Conservation (phyloP, 2,797 vertebrate genomes). For the Spinus olivaceus region DNA sequence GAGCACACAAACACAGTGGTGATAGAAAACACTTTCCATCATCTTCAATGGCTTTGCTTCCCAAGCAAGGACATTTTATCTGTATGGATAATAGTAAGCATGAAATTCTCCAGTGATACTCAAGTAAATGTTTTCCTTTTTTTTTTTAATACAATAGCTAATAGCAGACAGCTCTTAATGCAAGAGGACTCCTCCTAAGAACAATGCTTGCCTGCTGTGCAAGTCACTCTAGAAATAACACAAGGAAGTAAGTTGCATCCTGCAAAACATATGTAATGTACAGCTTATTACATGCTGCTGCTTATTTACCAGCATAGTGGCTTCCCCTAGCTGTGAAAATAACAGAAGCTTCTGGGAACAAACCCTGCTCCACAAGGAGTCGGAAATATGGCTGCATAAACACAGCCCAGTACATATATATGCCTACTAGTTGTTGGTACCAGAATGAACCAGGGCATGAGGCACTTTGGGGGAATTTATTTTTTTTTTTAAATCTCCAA, state of each 20-base stretch:
- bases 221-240: background rate
- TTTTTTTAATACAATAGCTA: background rate
- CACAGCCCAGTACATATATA: background rate
- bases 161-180: background rate
- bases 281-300: background rate
- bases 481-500: background rate
- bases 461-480: background rate
- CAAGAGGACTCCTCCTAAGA: background rate
- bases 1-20: background rate
- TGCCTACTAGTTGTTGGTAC: background rate
- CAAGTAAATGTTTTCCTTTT: background rate
- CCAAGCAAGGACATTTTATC: background rate
- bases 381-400: background rate
- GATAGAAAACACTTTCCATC: background rate
- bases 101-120: background rate
- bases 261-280: background rate
- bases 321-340: background rate
- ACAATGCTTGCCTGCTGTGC: background rate
- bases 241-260: background rate
- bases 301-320: background rate
- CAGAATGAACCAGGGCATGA: background rate
- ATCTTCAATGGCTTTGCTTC: background rate
- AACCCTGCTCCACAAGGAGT: background rate
- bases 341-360: background rate
- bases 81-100: background rate